Conservation (phyloP, 2,113 vertebrate species). For the Atherinomorus stipes region DNA sequence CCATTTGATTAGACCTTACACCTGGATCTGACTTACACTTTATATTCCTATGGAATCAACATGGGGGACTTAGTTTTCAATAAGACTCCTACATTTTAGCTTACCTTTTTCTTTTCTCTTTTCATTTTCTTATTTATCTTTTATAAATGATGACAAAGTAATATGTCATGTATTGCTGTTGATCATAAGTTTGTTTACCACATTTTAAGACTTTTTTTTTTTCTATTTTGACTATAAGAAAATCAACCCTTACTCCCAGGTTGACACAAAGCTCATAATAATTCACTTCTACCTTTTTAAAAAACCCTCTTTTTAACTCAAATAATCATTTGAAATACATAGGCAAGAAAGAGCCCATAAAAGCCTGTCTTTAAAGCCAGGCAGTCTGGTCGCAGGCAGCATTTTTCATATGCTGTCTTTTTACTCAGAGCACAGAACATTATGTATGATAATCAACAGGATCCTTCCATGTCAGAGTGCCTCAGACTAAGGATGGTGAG, state of each 20-base stretch:
- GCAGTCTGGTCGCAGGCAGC: constrained; percentile 45
- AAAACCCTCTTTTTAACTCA: neutral
- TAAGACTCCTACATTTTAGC: too few species aligned
- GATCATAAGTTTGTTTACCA: neutral
- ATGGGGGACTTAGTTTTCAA: too few species aligned
- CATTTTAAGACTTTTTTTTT: constrained; percentile 1
- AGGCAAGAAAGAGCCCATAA: neutral
- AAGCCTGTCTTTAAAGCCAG: constrained; percentile 43
- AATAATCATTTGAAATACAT: neutral
- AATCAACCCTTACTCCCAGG: neutral
- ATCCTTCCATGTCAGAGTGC: constrained; percentile 54
- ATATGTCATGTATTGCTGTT: neutral
- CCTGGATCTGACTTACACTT: too few species aligned
- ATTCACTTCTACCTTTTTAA: constrained; percentile 23
- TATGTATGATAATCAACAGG: constrained; percentile 35
- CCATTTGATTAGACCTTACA: too few species aligned
- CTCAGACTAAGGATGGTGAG: constrained; percentile 8
- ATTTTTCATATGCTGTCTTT: constrained; percentile 52
- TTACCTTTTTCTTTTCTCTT: too few species aligned
- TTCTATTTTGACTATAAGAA: neutral
- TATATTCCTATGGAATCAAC: too few species aligned
- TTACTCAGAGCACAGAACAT: constrained; percentile 34
- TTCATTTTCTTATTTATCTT: too few species aligned
- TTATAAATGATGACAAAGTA: neutral
- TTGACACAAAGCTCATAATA: constrained; percentile 21